Conservation (phyloP, 2,888 invertebrate genomes). For the Synergus itoensis region DNA sequence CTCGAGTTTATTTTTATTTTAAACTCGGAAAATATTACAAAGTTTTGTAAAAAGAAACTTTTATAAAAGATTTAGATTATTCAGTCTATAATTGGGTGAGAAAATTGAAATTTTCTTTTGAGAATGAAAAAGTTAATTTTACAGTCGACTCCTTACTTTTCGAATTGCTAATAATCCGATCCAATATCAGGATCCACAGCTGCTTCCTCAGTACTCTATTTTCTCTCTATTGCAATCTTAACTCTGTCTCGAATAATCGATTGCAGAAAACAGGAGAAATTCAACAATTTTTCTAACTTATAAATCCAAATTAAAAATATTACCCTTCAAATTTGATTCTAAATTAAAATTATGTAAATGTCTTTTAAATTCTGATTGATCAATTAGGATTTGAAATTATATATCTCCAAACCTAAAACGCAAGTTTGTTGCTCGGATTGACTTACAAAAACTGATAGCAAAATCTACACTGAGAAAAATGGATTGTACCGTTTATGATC, state of each 20-base stretch:
- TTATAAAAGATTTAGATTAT: not conserved
- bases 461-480: not conserved
- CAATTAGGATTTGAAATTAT: not conserved
- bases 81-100: not conserved
- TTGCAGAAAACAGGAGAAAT: not conserved
- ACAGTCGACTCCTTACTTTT: not conserved
- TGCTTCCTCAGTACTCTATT: constrained; percentile 1
- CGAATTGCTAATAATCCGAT: constrained; percentile 31
- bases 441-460: not conserved
- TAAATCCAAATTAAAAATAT: not conserved
- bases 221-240: constrained; percentile 1
- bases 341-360: not conserved
- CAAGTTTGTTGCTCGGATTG: too few relatives aligned
- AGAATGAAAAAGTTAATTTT: not conserved
- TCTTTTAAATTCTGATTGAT: not conserved
- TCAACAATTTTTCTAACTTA: not conserved
- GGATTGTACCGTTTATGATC: too few relatives aligned
- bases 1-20: not conserved
- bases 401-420: not conserved
- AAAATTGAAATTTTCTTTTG: not conserved
- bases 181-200: constrained; percentile 10
- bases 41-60: not conserved
- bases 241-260: not conserved
- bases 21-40: not conserved
- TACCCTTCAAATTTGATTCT: not conserved